phyloP scores from a whole-genome alignment of 2,888 invertebrate genomes.

The Acholoe squamosa region DNA sequence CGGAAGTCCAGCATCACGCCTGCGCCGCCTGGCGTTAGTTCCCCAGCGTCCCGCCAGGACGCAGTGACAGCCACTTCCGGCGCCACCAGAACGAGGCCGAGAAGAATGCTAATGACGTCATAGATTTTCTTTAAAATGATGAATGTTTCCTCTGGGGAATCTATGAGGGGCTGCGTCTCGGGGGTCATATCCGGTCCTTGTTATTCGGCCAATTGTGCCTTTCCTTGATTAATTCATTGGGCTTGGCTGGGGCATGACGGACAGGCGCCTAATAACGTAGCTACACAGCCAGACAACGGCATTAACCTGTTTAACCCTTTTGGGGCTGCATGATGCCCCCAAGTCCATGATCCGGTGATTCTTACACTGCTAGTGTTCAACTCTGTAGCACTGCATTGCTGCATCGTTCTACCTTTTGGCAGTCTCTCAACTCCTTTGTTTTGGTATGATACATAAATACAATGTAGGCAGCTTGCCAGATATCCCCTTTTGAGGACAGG shows the following conservation, averaged over 20 bases:
- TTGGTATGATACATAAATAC: too few species aligned
- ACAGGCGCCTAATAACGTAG: background rate
- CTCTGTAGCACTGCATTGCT: too few species aligned
- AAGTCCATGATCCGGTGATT: background rate
- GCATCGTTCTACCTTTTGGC: too few species aligned
- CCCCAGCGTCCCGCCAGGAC: background rate
- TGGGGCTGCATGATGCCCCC: background rate
- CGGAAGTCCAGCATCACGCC: conserved; percentile 13
- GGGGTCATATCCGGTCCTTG: background rate
- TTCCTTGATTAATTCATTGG: conserved; percentile 5
- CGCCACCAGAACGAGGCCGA: conserved; percentile 9
- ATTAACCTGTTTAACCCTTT: too few species aligned
- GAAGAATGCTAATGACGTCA: conserved; percentile 45
- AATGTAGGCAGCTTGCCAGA: too few species aligned
- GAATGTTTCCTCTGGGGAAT: conserved; percentile 20
- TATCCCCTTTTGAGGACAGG: too few species aligned
- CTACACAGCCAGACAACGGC: too few species aligned
- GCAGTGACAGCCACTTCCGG: background rate
- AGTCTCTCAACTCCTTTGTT: too few species aligned
- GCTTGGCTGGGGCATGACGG: background rate
- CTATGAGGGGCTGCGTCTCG: background rate
- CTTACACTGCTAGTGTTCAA: too few species aligned
- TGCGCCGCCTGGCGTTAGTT: background rate
- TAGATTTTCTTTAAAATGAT: conserved; percentile 28
- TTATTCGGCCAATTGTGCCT: background rate